phyloP scores from a whole-genome alignment of 1,140 invertebrate genomes.

The Nymphalis io region DNA sequence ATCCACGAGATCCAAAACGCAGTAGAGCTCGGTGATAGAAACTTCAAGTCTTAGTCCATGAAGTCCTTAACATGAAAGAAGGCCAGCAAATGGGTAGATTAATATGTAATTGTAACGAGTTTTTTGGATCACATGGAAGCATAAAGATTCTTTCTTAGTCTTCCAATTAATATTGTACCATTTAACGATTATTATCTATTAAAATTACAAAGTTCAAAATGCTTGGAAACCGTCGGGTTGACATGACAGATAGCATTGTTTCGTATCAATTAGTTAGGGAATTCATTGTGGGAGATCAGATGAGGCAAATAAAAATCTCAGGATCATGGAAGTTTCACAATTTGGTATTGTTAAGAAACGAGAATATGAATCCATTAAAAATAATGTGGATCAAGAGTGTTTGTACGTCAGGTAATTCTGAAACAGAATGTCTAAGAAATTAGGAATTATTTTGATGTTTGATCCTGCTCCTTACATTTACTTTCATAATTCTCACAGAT shows the following conservation, averaged over 20 bases:
- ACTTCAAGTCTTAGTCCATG: no score
- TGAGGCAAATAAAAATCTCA: constrained; percentile 59
- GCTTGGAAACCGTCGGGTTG: constrained; percentile 39
- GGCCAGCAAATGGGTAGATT: background rate
- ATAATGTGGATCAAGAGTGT: background rate
- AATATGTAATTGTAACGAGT: background rate
- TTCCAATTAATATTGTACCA: background rate
- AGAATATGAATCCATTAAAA: background rate
- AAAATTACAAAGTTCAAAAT: background rate
- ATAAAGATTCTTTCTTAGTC: background rate
- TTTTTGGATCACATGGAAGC: background rate
- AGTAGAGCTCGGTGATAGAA: no score
- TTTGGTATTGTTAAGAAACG: constrained; percentile 8
- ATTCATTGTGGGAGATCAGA: constrained; percentile 59
- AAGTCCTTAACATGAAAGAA: no score
- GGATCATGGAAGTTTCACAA: constrained; percentile 8
- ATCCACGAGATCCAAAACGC: no score
- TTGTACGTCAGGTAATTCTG: background rate
- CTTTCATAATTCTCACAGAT: constrained; percentile 56
- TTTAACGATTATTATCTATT: constrained; percentile 3
- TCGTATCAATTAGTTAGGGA: constrained; percentile 60
- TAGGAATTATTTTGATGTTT: background rate
- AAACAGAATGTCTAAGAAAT: background rate
- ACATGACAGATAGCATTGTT: constrained; percentile 64
- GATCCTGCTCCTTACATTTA: background rate